Percentiles rank a stretch among this genome's conserved stretches.
Evolutionary conservation across 2,888 invertebrate genomes (phyloP).

Genomic region (Cheilosia grossa): DNA sequence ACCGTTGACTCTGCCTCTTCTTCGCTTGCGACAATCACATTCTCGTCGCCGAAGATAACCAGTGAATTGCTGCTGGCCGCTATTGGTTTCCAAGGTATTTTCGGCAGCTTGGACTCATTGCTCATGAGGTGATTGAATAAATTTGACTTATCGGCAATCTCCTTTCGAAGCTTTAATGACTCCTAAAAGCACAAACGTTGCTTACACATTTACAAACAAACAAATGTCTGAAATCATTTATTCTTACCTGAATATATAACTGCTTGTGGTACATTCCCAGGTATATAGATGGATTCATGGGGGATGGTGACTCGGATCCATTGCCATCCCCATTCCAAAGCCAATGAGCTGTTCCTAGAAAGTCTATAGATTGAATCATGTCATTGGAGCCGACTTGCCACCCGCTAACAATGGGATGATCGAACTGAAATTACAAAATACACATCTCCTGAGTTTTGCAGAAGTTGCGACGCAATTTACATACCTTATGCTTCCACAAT

Average conservation of each 20-base stretch:
- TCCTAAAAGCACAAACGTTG: constrained; percentile 74
- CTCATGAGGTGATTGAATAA: constrained; percentile 79
- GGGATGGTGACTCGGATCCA: constrained; percentile 80
- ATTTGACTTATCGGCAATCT: constrained; percentile 80
- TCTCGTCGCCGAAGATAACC: constrained; percentile 77
- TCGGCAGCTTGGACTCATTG: constrained; percentile 80
- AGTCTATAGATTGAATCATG: constrained; percentile 88
- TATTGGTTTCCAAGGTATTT: constrained; percentile 90
- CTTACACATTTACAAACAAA: neutral
- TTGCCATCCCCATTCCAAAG: constrained; percentile 82
- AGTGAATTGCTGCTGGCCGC: constrained; percentile 85
- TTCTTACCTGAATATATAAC: constrained; percentile 84
- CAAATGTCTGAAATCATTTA: neutral
- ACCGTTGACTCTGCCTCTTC: constrained; percentile 40
- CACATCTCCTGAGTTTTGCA: neutral
- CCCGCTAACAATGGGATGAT: constrained; percentile 92
- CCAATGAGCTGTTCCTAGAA: constrained; percentile 87
- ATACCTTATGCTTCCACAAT: constrained; percentile 91
- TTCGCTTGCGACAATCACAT: constrained; percentile 60
- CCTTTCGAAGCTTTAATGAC: constrained; percentile 79
- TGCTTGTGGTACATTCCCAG: constrained; percentile 93
- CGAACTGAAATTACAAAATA: constrained; percentile 85
- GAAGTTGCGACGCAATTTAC: neutral
- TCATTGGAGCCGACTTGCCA: constrained; percentile 90
- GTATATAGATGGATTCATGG: constrained; percentile 88